Evolutionary conservation across 2,113 vertebrate genomes (phyloP).

Genomic region (Chaetura pelagica): DNA sequence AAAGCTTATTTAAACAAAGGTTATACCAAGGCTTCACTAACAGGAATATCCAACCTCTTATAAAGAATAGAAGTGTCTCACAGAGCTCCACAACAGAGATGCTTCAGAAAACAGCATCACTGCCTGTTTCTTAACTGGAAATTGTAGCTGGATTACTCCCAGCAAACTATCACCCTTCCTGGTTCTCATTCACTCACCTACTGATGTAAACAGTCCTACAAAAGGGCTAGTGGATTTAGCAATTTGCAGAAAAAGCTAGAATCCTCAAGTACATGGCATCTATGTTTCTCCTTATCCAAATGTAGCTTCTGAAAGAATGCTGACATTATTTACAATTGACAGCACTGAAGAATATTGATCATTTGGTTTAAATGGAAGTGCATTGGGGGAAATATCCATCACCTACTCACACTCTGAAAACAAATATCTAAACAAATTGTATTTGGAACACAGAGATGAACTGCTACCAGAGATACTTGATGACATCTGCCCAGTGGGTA

Average conservation of each 20-base stretch:
- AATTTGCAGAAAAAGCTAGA: not conserved
- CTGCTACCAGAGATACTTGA: not conserved
- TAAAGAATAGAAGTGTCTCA: not conserved
- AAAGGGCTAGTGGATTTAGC: not conserved
- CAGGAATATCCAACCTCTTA: not conserved
- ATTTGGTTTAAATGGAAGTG: not conserved
- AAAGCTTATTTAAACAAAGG: not conserved
- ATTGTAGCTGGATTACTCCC: not conserved
- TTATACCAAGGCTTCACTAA: not conserved
- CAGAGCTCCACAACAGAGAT: not conserved
- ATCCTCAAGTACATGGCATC: rapidly evolving
- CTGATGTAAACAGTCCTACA: not conserved
- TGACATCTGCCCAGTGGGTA: not conserved
- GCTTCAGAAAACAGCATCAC: not conserved
- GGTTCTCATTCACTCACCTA: not conserved
- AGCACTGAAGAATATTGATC: not conserved
- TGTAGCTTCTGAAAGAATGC: not conserved
- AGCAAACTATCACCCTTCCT: not conserved
- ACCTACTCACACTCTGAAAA: not conserved
- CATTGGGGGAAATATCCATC: not conserved
- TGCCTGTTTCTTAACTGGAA: not conserved
- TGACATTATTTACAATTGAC: not conserved
- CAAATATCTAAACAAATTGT: not conserved
- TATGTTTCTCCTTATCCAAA: not conserved
- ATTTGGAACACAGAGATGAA: not conserved